Percentiles rank a stretch among this genome's conserved stretches.
phyloP scores from a whole-genome alignment of 2,888 invertebrate species.

The Eilema griseolum region DNA sequence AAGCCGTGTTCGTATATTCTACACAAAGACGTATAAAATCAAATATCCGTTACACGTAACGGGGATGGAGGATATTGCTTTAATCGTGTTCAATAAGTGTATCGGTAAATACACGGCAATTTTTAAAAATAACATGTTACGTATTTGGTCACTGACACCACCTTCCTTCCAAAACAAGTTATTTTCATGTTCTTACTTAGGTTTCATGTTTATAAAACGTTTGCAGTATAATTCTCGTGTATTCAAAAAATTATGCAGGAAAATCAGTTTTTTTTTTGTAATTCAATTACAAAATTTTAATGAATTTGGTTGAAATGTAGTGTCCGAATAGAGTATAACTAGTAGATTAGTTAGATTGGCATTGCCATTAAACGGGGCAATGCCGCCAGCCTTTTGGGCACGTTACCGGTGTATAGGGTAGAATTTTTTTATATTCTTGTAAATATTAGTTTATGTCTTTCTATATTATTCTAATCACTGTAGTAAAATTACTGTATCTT shows the following conservation, averaged over 20 bases:
- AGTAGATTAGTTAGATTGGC: too few species aligned
- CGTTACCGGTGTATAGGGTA: too few species aligned
- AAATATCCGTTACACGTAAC: slow-evolving; percentile 23
- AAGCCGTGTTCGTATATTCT: background rate
- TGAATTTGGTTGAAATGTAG: too few species aligned
- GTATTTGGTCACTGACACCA: slow-evolving; percentile 20
- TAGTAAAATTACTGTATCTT: too few species aligned
- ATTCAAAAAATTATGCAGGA: background rate
- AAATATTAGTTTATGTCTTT: too few species aligned
- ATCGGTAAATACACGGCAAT: slow-evolving; percentile 22
- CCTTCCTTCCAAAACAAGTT: background rate
- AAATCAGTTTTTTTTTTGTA: background rate
- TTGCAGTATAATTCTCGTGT: background rate
- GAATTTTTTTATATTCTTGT: too few species aligned
- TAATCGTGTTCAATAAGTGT: slow-evolving; percentile 17
- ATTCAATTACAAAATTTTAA: background rate
- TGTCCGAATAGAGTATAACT: too few species aligned
- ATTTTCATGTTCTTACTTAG: background rate
- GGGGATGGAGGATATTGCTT: slow-evolving; percentile 13
- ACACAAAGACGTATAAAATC: background rate
- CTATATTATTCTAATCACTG: too few species aligned
- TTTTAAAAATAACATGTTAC: slow-evolving; percentile 23
- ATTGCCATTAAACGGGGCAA: too few species aligned
- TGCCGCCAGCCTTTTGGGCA: too few species aligned
- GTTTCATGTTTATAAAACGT: slow-evolving; percentile 5